A percentile compares a stretch with the other conserved stretches of the same genome.
Conservation (phyloP, 2,113 vertebrate species). For the Alligator sinensis region DNA sequence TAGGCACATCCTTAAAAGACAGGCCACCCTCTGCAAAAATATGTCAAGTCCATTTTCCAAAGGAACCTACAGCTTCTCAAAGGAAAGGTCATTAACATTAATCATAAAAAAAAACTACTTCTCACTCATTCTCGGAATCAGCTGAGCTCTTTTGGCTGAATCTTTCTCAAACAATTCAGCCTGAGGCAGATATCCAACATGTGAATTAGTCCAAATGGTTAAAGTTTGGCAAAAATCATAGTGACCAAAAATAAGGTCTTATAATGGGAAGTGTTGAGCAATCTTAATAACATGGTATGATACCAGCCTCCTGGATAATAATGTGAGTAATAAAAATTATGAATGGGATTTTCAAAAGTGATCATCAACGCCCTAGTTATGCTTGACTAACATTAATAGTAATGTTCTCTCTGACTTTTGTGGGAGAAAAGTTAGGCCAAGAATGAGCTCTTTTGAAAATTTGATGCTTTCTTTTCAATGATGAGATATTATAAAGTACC, state of each 20-base stretch:
- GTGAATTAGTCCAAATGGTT: background rate
- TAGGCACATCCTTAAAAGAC: background rate
- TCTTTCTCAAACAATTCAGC: background rate
- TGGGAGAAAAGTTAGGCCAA: background rate
- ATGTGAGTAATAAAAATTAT: background rate
- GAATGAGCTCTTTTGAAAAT: background rate
- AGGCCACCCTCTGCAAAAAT: background rate
- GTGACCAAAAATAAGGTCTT: background rate
- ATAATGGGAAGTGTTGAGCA: background rate
- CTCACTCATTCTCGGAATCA: background rate
- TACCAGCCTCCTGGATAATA: background rate
- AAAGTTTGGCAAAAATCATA: background rate
- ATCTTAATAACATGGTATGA: background rate
- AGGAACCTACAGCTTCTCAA: background rate
- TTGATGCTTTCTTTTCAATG: background rate
- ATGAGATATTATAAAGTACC: background rate
- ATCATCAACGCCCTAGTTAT: background rate
- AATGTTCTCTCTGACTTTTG: slow-evolving; percentile 14
- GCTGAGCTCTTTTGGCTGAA: background rate
- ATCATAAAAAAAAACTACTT: background rate
- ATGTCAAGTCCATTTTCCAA: background rate
- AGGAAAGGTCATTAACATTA: background rate
- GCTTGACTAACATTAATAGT: background rate
- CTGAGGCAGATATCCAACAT: background rate
- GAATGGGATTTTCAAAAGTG: background rate